These are phyloP conservation scores for Acanthococcus lagerstroemiae DNA, from an alignment of 2,888 invertebrate species.

Conservation along the genomic window DNA sequence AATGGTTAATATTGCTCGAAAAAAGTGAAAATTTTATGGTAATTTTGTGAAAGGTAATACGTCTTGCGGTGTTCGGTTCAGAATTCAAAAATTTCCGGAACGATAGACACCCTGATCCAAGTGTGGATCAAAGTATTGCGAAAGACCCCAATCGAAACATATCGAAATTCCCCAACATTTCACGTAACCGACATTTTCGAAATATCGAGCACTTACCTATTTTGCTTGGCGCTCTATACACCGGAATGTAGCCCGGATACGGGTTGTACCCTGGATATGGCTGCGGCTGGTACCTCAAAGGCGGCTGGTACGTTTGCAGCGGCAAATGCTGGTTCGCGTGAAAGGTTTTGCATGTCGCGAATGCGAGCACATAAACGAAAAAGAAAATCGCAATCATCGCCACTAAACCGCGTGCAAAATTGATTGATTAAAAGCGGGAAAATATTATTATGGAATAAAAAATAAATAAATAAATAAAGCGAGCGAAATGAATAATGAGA, in stretches of 20 bases:
- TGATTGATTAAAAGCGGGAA: neutral
- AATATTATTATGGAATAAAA: neutral
- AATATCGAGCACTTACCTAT: constrained; percentile 3
- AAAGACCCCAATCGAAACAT: too few species aligned
- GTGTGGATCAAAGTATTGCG: too few species aligned
- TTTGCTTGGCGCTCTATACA: constrained; percentile 1
- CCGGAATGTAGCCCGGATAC: neutral
- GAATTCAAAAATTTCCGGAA: too few species aligned
- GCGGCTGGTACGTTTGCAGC: constrained; percentile 14
- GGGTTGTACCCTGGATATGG: too few species aligned
- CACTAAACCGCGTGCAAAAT: neutral
- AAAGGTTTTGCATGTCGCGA: constrained; percentile 16
- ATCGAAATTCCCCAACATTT: too few species aligned
- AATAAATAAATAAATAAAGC: neutral
- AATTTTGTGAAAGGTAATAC: too few species aligned
- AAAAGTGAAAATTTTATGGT: too few species aligned
- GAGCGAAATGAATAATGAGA: neutral
- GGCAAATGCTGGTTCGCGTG: constrained; percentile 26
- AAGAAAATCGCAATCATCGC: constrained; percentile 13
- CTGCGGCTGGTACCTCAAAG: constrained; percentile 16
- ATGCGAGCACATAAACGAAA: constrained; percentile 17
- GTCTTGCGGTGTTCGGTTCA: too few species aligned
- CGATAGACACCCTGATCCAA: too few species aligned
- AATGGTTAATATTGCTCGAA: too few species aligned
- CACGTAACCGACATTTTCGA: too few species aligned